Evolutionary conservation across 2,797 vertebrate species (phyloP).

Genomic region (Eospalax fontanierii): DNA sequence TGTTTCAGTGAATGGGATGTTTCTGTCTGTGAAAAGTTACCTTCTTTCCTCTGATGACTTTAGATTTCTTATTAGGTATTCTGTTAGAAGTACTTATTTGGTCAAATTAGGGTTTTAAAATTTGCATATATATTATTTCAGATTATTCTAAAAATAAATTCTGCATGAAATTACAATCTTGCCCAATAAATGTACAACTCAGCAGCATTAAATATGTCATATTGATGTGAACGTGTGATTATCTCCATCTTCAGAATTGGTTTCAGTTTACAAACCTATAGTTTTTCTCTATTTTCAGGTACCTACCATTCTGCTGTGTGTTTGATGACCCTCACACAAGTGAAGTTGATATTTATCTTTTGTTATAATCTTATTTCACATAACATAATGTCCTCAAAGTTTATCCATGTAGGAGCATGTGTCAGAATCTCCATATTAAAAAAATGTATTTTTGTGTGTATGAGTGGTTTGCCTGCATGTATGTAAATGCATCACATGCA

Average conservation of each 20-base stretch:
- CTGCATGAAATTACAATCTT: constrained; percentile 10
- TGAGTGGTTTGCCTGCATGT: too few relatives aligned
- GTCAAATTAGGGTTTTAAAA: constrained; percentile 39
- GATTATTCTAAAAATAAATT: neutral
- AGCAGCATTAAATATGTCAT: neutral
- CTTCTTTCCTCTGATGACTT: constrained; percentile 53
- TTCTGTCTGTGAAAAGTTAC: constrained; percentile 15
- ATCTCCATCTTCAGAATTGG: neutral
- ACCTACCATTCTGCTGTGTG: neutral
- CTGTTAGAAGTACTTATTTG: constrained; percentile 40
- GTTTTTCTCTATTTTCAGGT: neutral
- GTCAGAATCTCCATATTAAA: neutral
- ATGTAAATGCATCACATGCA: too few relatives aligned
- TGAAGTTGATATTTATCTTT: neutral
- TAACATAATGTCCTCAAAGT: neutral
- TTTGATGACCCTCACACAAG: neutral
- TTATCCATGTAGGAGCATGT: too few relatives aligned
- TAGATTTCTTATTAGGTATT: constrained; percentile 39
- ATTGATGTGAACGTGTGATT: neutral
- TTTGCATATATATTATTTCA: neutral
- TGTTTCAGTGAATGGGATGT: constrained; percentile 8
- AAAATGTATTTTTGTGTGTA: too few relatives aligned
- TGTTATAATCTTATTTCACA: constrained; percentile 32
- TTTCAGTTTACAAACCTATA: constrained; percentile 17
- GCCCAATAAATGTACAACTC: neutral